Evolutionary conservation across 2,113 vertebrate species (phyloP).

Genomic region (Turnix velox): DNA sequence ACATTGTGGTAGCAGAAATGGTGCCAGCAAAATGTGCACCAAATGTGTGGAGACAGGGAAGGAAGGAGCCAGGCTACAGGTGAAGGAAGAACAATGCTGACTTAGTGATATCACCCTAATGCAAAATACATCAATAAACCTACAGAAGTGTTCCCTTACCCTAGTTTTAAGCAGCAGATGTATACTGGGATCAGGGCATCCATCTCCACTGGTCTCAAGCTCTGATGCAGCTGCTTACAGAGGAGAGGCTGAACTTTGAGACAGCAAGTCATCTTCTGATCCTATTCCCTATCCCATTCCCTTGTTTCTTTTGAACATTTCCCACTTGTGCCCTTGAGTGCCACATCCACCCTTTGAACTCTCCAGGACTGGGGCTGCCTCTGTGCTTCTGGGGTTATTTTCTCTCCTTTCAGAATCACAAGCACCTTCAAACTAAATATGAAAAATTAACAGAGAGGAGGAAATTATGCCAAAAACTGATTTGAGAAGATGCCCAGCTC

Average conservation of each 20-base stretch:
- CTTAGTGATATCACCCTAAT: background rate
- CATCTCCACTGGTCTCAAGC: accelerated
- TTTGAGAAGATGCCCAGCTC: background rate
- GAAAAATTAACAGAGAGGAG: background rate
- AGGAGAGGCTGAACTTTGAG: accelerated
- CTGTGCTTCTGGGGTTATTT: background rate
- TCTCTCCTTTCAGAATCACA: background rate
- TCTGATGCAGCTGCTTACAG: background rate
- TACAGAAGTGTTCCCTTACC: background rate
- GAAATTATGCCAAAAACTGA: background rate
- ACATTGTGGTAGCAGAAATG: too few relatives aligned
- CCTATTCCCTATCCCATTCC: background rate
- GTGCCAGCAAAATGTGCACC: accelerated
- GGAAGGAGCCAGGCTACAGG: background rate
- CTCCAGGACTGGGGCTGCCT: background rate
- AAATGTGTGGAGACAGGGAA: accelerated
- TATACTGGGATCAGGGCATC: background rate
- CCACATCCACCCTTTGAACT: background rate
- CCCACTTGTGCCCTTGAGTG: background rate
- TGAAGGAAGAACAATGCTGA: background rate
- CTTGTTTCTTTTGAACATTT: background rate
- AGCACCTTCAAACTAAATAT: background rate
- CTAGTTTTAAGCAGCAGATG: background rate
- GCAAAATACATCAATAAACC: background rate
- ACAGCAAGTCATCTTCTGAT: background rate